Conservation (phyloP, 2,113 vertebrate genomes). For the Sceloporus tristichus region DNA sequence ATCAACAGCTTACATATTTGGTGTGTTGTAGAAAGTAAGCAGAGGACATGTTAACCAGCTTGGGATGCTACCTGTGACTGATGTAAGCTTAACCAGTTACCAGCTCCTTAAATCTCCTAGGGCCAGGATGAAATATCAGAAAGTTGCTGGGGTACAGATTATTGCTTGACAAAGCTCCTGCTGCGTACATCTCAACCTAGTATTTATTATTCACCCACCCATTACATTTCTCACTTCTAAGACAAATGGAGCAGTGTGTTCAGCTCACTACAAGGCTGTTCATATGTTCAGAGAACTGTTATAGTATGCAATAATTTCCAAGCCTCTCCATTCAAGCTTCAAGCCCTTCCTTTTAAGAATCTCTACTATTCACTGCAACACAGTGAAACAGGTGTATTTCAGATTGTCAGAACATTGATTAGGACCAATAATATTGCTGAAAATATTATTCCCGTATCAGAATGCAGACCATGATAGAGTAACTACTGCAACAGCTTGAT, state of each 20-base stretch:
- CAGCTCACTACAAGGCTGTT: conserved; percentile 54
- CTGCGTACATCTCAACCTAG: conserved; percentile 28
- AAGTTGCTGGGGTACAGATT: neutral
- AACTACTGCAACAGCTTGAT: neutral
- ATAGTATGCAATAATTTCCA: neutral
- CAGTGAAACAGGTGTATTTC: neutral
- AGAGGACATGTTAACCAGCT: accelerated
- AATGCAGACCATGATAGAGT: neutral
- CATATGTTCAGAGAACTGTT: neutral
- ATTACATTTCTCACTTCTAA: conserved; percentile 54
- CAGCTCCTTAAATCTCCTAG: neutral
- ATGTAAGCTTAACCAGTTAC: neutral
- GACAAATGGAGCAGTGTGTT: conserved; percentile 20
- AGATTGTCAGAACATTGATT: neutral
- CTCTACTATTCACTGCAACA: neutral
- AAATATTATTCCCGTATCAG: neutral
- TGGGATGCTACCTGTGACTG: neutral
- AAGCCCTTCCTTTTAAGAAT: neutral
- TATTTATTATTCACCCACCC: conserved; percentile 16
- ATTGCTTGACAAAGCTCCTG: neutral
- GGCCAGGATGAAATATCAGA: neutral
- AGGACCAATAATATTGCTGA: neutral
- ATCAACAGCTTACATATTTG: neutral
- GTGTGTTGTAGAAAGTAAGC: accelerated
- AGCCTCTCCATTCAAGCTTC: accelerated